Evolutionary conservation across 1,140 invertebrate species (phyloP).

Genomic region (Pseudomyrmex dendroicus): DNA sequence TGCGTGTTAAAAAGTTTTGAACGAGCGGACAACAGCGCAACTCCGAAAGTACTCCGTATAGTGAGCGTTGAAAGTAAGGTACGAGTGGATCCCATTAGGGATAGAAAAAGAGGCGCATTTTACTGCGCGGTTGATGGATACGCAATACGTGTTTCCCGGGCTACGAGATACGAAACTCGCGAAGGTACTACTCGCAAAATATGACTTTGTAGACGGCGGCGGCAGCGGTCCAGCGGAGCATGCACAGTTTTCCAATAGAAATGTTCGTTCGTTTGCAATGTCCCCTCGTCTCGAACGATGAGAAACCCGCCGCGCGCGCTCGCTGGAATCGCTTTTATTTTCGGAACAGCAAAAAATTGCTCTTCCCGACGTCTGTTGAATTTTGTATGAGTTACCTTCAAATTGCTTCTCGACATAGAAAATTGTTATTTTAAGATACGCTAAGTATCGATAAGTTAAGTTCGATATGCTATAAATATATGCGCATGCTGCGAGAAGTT

Average conservation of each 20-base stretch:
- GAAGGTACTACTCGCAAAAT: slow-evolving; percentile 8
- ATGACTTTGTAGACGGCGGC: slow-evolving; percentile 1
- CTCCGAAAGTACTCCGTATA: background rate
- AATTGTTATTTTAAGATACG: slow-evolving; percentile 1
- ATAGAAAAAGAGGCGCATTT: slow-evolving; percentile 30
- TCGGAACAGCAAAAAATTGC: slow-evolving; percentile 23
- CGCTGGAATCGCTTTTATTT: slow-evolving; percentile 36
- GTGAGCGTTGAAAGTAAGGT: background rate
- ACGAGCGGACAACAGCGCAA: background rate
- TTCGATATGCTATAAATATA: background rate
- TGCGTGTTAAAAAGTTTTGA: slow-evolving; percentile 7
- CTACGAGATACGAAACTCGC: slow-evolving; percentile 16
- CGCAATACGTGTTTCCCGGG: slow-evolving; percentile 46
- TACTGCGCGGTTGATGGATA: slow-evolving; percentile 52
- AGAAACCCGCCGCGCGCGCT: background rate
- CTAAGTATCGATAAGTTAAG: background rate
- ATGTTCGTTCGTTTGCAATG: slow-evolving; percentile 32
- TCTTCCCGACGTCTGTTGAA: slow-evolving; percentile 15
- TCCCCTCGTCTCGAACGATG: slow-evolving; percentile 24
- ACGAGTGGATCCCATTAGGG: slow-evolving; percentile 38
- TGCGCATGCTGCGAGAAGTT: background rate
- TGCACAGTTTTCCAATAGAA: slow-evolving; percentile 40
- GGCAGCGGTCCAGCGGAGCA: background rate
- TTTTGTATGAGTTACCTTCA: slow-evolving; percentile 24
- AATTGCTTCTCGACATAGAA: background rate